A percentile compares a stretch with the other conserved stretches of the same genome.
Evolutionary conservation across 2,888 invertebrate species (phyloP).

Genomic region (Apamea anceps): DNA sequence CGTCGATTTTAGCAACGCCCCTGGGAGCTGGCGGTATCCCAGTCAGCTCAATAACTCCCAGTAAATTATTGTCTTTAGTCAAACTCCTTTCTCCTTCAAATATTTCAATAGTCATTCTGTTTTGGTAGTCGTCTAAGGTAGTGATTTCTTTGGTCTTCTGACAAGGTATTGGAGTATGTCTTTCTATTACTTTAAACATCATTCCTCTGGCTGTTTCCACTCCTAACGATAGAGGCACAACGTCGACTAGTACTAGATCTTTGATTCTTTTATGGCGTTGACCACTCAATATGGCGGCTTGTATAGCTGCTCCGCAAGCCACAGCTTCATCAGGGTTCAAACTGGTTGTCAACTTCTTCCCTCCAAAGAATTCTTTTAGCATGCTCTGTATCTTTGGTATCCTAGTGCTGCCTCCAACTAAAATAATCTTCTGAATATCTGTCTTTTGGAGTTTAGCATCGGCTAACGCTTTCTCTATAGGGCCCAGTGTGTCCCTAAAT

Average conservation of each 20-base stretch:
- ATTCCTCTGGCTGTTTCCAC: constrained; percentile 81
- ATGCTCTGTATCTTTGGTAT: constrained; percentile 80
- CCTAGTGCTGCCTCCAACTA: constrained; percentile 83
- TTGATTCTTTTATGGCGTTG: constrained; percentile 72
- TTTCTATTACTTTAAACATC: constrained; percentile 81
- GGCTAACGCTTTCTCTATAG: constrained; percentile 73
- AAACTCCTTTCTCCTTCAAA: constrained; percentile 83
- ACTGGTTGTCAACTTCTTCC: constrained; percentile 71
- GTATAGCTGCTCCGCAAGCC: constrained; percentile 83
- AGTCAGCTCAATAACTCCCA: constrained; percentile 79
- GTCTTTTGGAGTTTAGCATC: constrained; percentile 76
- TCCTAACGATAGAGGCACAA: constrained; percentile 82
- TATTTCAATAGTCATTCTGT: constrained; percentile 81
- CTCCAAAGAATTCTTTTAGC: constrained; percentile 77
- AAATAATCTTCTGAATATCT: constrained; percentile 77
- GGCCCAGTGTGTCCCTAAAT: constrained; percentile 76
- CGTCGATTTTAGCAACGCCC: constrained; percentile 79
- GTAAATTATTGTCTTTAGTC: constrained; percentile 80
- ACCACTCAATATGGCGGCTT: constrained; percentile 79
- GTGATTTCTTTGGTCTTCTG: constrained; percentile 79
- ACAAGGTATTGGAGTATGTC: constrained; percentile 82
- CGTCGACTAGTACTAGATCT: constrained; percentile 77
- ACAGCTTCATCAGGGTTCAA: constrained; percentile 84
- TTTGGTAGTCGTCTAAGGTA: constrained; percentile 82
- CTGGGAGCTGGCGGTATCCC: constrained; percentile 82